These are phyloP conservation scores for Macrochelys suwanniensis DNA, from an alignment of 2,797 vertebrate species.

Conservation along the genomic window DNA sequence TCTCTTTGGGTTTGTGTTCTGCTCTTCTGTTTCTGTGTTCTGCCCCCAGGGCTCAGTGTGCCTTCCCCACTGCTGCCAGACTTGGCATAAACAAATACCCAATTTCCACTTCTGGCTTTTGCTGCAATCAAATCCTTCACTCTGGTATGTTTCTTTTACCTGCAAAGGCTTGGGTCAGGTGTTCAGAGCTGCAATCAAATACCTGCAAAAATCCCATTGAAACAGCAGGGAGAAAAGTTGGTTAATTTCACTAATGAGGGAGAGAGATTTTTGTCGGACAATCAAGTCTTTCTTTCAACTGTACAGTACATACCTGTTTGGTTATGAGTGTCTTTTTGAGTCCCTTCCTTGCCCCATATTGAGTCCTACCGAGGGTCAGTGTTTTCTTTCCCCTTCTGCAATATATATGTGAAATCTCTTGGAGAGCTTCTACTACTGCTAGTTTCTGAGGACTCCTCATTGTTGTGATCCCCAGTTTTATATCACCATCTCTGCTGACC, in stretches of 20 bases:
- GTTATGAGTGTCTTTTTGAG: not conserved
- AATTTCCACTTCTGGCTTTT: not conserved
- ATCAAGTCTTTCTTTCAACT: not conserved
- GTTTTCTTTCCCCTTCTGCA: not conserved
- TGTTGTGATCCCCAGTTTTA: not conserved
- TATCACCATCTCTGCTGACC: not conserved
- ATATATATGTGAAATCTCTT: not conserved
- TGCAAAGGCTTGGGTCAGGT: not conserved
- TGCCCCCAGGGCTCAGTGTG: not conserved
- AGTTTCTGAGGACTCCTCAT: not conserved
- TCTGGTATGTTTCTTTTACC: not conserved
- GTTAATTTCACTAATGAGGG: not conserved
- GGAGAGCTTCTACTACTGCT: not conserved
- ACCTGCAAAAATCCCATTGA: not conserved
- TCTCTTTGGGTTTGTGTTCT: not conserved
- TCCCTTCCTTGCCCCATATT: not conserved
- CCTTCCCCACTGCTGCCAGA: not conserved
- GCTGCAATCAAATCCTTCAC: not conserved
- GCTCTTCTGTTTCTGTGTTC: not conserved
- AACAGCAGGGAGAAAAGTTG: not conserved
- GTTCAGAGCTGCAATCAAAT: not conserved
- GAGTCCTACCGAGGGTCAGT: not conserved
- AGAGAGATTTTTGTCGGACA: not conserved
- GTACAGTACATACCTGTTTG: not conserved
- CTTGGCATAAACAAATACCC: not conserved